Percentiles rank a stretch among this genome's conserved stretches.
Evolutionary conservation across 2,797 vertebrate genomes (phyloP).

Genomic region (Saxicola maurus): DNA sequence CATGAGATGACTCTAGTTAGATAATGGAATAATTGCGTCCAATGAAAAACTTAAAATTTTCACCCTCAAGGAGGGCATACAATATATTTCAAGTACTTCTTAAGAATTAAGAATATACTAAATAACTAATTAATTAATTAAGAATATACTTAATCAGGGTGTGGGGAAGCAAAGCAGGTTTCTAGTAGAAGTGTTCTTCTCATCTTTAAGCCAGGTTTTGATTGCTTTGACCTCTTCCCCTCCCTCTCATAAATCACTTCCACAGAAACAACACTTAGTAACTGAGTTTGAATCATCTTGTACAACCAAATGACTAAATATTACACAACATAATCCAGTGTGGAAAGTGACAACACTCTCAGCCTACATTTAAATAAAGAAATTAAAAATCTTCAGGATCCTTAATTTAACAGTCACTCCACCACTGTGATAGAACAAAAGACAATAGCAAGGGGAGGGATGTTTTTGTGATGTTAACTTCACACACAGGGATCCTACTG

Average conservation of each 20-base stretch:
- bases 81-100: background rate
- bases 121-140: background rate
- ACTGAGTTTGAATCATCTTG: background rate
- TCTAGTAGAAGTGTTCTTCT: background rate
- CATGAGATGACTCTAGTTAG: slow-evolving; percentile 23
- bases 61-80: background rate
- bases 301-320: background rate
- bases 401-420: background rate
- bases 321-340: background rate
- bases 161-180: background rate
- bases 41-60: background rate
- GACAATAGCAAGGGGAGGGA: background rate
- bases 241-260: background rate
- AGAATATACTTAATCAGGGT: background rate
- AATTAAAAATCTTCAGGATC: background rate
- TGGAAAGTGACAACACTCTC: background rate
- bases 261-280: background rate
- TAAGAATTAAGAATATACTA: background rate
- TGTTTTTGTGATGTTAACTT: background rate
- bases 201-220: background rate
- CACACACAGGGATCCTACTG: background rate
- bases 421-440: background rate
- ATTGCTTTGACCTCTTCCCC: background rate
- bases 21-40: slow-evolving; percentile 3
- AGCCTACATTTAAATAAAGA: background rate